Evolutionary conservation across 1,140 invertebrate species (phyloP).

Genomic region (Euwallacea fornicatus): DNA sequence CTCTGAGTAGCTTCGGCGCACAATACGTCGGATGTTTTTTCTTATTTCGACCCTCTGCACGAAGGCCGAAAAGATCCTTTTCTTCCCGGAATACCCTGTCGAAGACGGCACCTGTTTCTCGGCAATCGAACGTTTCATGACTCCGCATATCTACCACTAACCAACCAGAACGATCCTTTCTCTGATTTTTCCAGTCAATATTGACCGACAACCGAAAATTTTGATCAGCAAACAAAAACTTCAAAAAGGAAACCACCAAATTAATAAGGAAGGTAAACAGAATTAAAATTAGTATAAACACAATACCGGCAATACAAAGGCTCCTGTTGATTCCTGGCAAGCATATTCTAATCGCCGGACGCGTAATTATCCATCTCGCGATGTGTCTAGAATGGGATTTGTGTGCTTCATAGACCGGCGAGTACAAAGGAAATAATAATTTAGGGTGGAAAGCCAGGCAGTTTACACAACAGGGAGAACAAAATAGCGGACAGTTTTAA

Average conservation of each 20-base stretch:
- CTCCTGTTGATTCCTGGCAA: slow-evolving; percentile 14
- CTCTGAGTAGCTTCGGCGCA: no score
- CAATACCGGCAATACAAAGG: neutral
- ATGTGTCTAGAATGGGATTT: slow-evolving; percentile 7
- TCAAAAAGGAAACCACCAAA: slow-evolving; percentile 13
- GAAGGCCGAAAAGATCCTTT: no score
- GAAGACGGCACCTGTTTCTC: no score
- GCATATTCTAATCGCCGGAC: slow-evolving; percentile 10
- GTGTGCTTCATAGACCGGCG: slow-evolving; percentile 3
- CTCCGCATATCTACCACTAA: no score
- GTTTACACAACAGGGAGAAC: slow-evolving; percentile 20
- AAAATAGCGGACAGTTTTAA: slow-evolving; percentile 24
- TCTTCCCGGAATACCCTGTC: no score
- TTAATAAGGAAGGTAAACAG: slow-evolving; percentile 28
- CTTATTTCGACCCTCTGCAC: no score
- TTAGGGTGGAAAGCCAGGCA: slow-evolving; percentile 23
- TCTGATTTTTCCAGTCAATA: neutral
- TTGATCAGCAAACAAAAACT: slow-evolving; percentile 10
- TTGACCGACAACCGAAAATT: slow-evolving; percentile 10
- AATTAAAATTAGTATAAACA: slow-evolving; percentile 35
- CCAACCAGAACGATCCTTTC: no score
- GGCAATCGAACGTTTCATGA: no score
- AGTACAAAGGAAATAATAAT: slow-evolving; percentile 24
- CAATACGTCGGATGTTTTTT: no score
- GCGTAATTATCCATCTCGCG: neutral